A percentile compares a stretch with the other conserved stretches of the same genome.
phyloP scores from a whole-genome alignment of 2,797 vertebrate genomes.

The Phataginus tetradactyla region DNA sequence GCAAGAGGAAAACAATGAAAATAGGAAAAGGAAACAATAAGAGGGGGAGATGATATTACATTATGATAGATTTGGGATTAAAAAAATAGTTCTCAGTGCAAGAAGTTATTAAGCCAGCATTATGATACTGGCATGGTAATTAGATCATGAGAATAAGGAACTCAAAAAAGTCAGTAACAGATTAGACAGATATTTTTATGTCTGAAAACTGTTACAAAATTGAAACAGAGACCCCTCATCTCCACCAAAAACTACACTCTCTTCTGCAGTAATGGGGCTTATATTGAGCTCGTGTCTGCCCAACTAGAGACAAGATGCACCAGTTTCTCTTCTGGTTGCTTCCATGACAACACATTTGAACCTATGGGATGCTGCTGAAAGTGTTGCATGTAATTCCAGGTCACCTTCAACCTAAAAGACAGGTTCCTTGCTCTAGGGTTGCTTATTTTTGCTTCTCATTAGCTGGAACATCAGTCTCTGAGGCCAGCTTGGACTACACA shows the following conservation, averaged over 20 bases:
- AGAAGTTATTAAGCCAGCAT: neutral
- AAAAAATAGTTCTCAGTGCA: neutral
- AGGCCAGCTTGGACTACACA: neutral
- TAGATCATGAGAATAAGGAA: slow-evolving; percentile 6
- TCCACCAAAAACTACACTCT: neutral
- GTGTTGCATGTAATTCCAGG: neutral
- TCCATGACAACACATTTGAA: neutral
- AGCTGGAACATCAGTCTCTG: neutral
- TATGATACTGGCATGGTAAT: neutral
- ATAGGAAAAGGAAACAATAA: neutral
- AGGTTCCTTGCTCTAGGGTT: neutral
- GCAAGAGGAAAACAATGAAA: neutral
- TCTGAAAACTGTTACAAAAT: neutral
- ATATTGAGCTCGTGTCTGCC: neutral
- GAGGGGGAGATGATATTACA: neutral
- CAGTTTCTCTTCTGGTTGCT: neutral
- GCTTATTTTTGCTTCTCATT: neutral
- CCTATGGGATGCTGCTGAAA: neutral
- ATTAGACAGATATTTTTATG: neutral
- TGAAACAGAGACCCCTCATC: neutral
- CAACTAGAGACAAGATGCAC: neutral
- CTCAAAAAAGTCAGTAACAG: neutral
- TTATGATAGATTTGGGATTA: neutral
- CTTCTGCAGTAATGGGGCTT: neutral
- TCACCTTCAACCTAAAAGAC: neutral